These are phyloP conservation scores for Psophia crepitans DNA, from an alignment of 2,113 vertebrate species.

Conservation along the genomic window DNA sequence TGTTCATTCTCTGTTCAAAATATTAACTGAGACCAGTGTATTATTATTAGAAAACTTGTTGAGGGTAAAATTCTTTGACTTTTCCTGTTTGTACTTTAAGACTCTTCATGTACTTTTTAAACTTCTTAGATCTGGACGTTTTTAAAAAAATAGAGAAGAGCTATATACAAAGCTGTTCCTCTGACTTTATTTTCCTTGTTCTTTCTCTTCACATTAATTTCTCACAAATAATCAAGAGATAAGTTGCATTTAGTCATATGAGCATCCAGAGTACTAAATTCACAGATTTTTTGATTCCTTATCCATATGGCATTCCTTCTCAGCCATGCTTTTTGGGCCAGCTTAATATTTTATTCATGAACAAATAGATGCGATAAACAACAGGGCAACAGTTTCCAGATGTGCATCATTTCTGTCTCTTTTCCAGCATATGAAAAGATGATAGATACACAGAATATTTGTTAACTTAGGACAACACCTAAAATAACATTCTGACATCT, in stretches of 20 bases:
- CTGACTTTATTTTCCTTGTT: background rate
- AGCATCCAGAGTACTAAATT: background rate
- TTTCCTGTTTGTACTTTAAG: background rate
- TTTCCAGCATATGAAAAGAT: background rate
- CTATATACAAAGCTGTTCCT: background rate
- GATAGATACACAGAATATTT: background rate
- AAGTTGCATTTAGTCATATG: background rate
- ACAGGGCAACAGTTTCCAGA: conserved; percentile 29
- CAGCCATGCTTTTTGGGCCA: background rate
- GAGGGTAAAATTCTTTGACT: background rate
- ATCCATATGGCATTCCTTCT: background rate
- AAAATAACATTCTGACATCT: background rate
- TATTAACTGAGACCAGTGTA: background rate
- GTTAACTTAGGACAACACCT: background rate
- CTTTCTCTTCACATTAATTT: background rate
- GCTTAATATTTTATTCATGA: conserved; percentile 20
- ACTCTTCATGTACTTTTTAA: background rate
- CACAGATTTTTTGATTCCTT: background rate
- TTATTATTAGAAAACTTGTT: background rate
- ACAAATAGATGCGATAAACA: conserved; percentile 52
- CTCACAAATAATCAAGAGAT: background rate
- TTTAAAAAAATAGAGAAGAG: background rate
- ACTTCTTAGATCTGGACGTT: background rate
- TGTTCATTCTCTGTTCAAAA: background rate
- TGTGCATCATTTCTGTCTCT: background rate